phyloP scores from a whole-genome alignment of 2,888 invertebrate genomes.

The Hipparchia semele region DNA sequence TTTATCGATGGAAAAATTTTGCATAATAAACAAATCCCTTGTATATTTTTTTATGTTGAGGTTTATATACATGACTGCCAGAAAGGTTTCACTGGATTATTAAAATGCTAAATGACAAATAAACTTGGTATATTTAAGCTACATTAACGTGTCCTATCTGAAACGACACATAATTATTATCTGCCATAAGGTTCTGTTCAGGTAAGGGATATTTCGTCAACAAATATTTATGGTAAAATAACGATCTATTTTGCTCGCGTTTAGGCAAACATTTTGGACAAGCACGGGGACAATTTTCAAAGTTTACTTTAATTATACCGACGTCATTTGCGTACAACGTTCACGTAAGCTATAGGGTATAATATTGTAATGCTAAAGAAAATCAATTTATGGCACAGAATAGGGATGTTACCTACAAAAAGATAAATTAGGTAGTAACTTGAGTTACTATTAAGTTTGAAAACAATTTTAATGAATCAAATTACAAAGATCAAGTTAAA shows the following conservation, averaged over 20 bases:
- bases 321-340: constrained; percentile 23
- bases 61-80: too few species aligned
- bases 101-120: too few species aligned
- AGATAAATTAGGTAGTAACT: too few species aligned
- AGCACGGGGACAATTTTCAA: constrained; percentile 56
- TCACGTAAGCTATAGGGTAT: not conserved
- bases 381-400: not conserved
- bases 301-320: constrained; percentile 29
- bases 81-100: too few species aligned
- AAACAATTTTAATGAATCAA: too few species aligned
- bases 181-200: not conserved
- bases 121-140: too few species aligned
- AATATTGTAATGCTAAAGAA: not conserved
- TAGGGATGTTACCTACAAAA: too few species aligned
- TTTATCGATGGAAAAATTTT: constrained; percentile 59
- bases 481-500: too few species aligned
- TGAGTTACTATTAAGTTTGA: too few species aligned
- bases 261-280: constrained; percentile 65
- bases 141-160: too few species aligned
- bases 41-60: too few species aligned
- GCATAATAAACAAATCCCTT: too few species aligned
- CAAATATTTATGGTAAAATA: constrained; percentile 74
- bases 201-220: constrained; percentile 4
- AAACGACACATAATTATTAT: not conserved
- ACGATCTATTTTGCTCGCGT: constrained; percentile 69